Evolutionary conservation across 2,113 vertebrate species (phyloP).

Genomic region (Lampris megalopsis): DNA sequence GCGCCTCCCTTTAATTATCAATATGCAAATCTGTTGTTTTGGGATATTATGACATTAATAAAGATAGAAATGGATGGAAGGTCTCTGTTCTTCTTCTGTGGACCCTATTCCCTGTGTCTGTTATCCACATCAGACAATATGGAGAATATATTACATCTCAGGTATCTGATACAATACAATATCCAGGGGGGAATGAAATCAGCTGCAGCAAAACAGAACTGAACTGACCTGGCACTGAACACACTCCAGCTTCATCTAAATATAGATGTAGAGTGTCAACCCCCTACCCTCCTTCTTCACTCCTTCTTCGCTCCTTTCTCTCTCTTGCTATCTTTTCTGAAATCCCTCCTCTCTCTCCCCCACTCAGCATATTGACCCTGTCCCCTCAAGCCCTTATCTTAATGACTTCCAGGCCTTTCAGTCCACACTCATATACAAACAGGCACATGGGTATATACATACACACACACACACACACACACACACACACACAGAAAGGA

Average conservation of each 20-base stretch:
- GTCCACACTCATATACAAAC: slow-evolving; percentile 41
- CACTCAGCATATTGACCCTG: slow-evolving; percentile 8
- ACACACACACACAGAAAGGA: slow-evolving; percentile 26
- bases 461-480: slow-evolving; percentile 13
- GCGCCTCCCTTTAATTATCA: too few relatives aligned
- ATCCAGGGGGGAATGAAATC: background rate
- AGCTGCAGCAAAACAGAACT: slow-evolving; percentile 9
- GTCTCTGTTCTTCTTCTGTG: background rate
- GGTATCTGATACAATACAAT: slow-evolving; percentile 21
- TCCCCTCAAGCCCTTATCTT: slow-evolving; percentile 70
- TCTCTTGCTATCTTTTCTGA: too few relatives aligned
- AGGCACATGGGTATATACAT: background rate
- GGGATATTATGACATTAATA: background rate
- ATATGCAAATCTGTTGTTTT: too few relatives aligned
- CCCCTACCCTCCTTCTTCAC: background rate
- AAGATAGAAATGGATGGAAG: background rate
- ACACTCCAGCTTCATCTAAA: slow-evolving; percentile 56
- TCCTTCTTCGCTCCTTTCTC: too few relatives aligned
- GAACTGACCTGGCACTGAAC: slow-evolving; percentile 53
- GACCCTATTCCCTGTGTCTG: background rate
- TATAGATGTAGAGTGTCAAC: slow-evolving; percentile 63
- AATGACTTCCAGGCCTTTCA: slow-evolving; percentile 75
- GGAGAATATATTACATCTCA: slow-evolving; percentile 6
- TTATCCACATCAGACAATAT: background rate
- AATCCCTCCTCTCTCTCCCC: background rate